Conservation (phyloP, 2,797 vertebrate species). For the Eulemur albifrons region DNA sequence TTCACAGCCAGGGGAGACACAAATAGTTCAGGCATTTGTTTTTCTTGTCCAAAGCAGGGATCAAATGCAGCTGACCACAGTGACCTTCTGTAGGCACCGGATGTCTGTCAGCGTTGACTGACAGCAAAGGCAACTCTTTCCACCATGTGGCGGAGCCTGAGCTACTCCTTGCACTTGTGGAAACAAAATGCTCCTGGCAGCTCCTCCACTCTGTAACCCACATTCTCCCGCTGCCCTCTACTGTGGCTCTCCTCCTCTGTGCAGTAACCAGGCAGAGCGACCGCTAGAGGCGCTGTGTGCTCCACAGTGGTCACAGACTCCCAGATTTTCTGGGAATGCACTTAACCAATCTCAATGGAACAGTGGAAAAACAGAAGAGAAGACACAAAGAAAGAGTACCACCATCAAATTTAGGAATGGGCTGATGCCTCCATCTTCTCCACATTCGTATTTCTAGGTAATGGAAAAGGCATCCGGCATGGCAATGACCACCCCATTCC, state of each 20-base stretch:
- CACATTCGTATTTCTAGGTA: background rate
- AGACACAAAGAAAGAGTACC: slow-evolving; percentile 12
- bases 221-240: slow-evolving; percentile 13
- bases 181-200: background rate
- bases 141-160: background rate
- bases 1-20: background rate
- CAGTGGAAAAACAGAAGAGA: slow-evolving; percentile 47
- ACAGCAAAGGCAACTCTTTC: background rate
- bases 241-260: background rate
- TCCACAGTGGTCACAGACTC: slow-evolving; percentile 41
- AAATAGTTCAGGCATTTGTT: background rate
- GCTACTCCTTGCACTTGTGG: background rate
- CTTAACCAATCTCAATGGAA: slow-evolving; percentile 59
- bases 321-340: slow-evolving; percentile 62
- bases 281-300: background rate
- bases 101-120: background rate
- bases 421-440: background rate
- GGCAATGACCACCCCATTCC: background rate
- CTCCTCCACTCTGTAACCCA: background rate
- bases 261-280: slow-evolving; percentile 72
- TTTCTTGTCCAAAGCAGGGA: background rate
- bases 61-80: background rate
- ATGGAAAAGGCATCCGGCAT: background rate
- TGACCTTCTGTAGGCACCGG: fast-evolving
- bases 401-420: background rate